Evolutionary conservation across 2,797 vertebrate genomes (phyloP), one percentile per base, ranked within the genome.

Genomic region (Halcyon chelicuti): DNA sequence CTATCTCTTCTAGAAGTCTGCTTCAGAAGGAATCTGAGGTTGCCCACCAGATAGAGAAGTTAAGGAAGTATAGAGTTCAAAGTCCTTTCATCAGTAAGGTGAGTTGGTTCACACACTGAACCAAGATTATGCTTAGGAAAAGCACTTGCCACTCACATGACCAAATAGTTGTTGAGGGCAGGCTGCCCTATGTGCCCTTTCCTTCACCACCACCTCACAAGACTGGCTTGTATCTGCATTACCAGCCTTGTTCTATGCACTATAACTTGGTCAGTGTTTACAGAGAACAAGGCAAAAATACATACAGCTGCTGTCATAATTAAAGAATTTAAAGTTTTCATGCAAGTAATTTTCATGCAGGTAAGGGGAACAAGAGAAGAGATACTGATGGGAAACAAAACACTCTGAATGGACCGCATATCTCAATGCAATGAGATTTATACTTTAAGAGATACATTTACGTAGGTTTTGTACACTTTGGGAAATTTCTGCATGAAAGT

Each of bases 281-380:
- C 37, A 66, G 16, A 46, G 17, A 60, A 46, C 25, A 62, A 83
- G 22, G 68, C 2, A 51, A 86, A 90, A 67, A 63, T 2, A 58
- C 7, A 66, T 11, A 49, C 3, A 42, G 33, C 40, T 65, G 80
- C 18, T 52, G 10, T 33, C 8, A 10, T 5, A 23, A 23, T 55
- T 79, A 20, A 3, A 3, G 28, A 70, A 31, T 58, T 49, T 61
- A 14, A 74, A 87, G 20, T 82, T 67, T 66, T 67, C 60, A 82
- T 91, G 86, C 91, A 96, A 89, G 25, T 61, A 76, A 39, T 58
- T 83, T 85, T 77, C 86, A 79, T 83, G 88, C 82, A 93, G 26
- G 29, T 62, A 47, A 78, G 16, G 21, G 17, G 31, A 83, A 58
- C 23, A 75, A 37, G 14, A 67, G 66, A 39, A 70, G n/a, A 70